Evolutionary conservation across 1,140 invertebrate species (phyloP).

Genomic region (Mylabris phalerata): DNA sequence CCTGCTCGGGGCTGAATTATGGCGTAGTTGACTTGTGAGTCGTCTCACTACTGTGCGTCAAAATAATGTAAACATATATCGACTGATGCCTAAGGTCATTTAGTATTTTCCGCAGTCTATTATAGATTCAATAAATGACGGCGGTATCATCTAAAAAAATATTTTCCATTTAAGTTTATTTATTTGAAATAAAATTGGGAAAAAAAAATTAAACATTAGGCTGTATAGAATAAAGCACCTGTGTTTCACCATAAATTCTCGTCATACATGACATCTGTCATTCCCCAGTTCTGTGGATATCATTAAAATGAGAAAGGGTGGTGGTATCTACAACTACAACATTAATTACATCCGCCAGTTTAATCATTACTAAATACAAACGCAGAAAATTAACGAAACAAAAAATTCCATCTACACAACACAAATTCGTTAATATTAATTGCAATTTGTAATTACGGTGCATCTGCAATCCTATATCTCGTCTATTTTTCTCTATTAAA

Average conservation of each 20-base stretch:
- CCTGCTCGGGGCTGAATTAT: constrained; percentile 12
- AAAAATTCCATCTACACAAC: too few relatives aligned
- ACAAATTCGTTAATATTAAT: too few relatives aligned
- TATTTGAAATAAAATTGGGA: too few relatives aligned
- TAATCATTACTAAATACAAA: not conserved
- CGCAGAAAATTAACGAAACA: too few relatives aligned
- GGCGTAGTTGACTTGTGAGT: constrained; percentile 14
- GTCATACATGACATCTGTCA: constrained; percentile 12
- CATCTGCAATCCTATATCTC: too few relatives aligned
- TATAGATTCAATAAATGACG: constrained; percentile 6
- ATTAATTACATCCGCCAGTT: constrained; percentile 6
- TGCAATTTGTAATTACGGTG: too few relatives aligned
- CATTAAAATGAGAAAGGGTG: constrained; percentile 5
- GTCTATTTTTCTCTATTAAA: too few relatives aligned
- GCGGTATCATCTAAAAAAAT: constrained; percentile 7
- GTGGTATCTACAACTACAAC: constrained; percentile 1
- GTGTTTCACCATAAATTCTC: constrained; percentile 13
- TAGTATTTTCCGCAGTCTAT: constrained; percentile 14
- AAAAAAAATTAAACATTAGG: too few relatives aligned
- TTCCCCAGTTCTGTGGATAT: constrained; percentile 1
- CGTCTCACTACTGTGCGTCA: constrained; percentile 14
- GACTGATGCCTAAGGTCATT: constrained; percentile 15
- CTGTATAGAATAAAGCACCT: constrained; percentile 4
- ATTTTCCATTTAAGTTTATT: not conserved
- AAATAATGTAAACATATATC: constrained; percentile 17